Percentiles rank a stretch among this genome's conserved stretches.
Evolutionary conservation across 1,140 invertebrate genomes (phyloP).

Genomic region (Drosophila sturtevanti): DNA sequence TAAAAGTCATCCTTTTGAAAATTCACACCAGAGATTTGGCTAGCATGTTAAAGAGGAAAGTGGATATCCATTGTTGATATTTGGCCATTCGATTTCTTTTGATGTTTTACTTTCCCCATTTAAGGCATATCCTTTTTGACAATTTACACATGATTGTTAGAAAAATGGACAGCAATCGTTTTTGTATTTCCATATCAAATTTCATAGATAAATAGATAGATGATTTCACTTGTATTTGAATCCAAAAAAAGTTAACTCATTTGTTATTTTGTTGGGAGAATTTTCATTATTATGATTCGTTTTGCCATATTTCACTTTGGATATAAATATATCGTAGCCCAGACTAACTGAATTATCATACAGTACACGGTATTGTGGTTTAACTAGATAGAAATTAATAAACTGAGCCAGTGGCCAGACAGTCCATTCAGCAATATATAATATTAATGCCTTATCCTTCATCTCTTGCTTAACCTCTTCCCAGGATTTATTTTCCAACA

Average conservation of each 20-base stretch:
- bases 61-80: background rate
- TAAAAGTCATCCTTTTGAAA: slow-evolving; percentile 27
- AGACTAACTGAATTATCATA: slow-evolving; percentile 95
- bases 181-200: background rate
- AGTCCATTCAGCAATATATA: slow-evolving; percentile 91
- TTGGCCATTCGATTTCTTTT: slow-evolving; percentile 17
- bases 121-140: too few relatives aligned
- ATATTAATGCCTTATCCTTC: slow-evolving; percentile 87
- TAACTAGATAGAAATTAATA: slow-evolving; percentile 94
- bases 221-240: too few relatives aligned
- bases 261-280: background rate
- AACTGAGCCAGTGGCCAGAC: slow-evolving; percentile 92
- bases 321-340: slow-evolving; percentile 95
- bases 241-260: background rate
- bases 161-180: background rate
- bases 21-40: slow-evolving; percentile 14
- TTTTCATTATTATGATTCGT: background rate
- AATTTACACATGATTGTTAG: too few relatives aligned
- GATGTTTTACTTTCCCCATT: too few relatives aligned
- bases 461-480: slow-evolving; percentile 88
- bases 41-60: too few relatives aligned
- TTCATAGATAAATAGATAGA: background rate
- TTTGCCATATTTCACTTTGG: slow-evolving; percentile 87
- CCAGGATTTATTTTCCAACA: slow-evolving; percentile 87
- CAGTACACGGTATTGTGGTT: slow-evolving; percentile 91